A percentile compares a stretch with the other conserved stretches of the same genome.
phyloP scores from a whole-genome alignment of 2,113 vertebrate genomes.

The Trinectes maculatus region DNA sequence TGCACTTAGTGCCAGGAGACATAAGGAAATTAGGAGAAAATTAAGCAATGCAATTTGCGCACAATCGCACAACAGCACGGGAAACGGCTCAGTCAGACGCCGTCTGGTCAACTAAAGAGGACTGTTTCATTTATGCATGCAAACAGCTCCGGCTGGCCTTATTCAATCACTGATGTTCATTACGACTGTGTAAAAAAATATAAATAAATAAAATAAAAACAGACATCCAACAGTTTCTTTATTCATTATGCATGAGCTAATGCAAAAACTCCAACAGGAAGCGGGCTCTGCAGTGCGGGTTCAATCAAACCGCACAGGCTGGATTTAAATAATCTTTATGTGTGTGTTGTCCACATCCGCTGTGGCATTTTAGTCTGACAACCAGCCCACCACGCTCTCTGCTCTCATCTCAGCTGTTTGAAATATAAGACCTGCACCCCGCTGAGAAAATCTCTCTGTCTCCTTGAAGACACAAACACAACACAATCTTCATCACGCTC shows the following conservation, averaged over 20 bases:
- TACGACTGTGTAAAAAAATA: constrained; percentile 35
- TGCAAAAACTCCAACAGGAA: constrained; percentile 23
- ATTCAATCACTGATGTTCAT: constrained; percentile 60
- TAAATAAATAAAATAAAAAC: constrained; percentile 1
- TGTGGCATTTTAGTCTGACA: constrained; percentile 65
- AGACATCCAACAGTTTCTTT: constrained; percentile 47
- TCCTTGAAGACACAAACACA: constrained; percentile 4
- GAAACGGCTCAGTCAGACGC: constrained; percentile 46
- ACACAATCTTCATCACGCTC: neutral
- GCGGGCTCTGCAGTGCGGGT: constrained; percentile 11
- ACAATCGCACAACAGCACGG: constrained; percentile 61
- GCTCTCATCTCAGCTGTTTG: constrained; percentile 50
- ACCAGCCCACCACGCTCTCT: constrained; percentile 30
- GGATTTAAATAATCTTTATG: constrained; percentile 34
- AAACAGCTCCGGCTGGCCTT: constrained; percentile 49
- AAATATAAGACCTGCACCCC: constrained; percentile 37
- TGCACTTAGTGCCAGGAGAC: constrained; percentile 56
- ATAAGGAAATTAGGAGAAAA: constrained; percentile 67
- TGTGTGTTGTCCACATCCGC: constrained; percentile 6
- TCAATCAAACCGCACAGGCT: constrained; percentile 26
- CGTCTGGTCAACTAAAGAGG: constrained; percentile 53
- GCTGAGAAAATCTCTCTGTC: constrained; percentile 53
- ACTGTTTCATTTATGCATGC: constrained; percentile 54
- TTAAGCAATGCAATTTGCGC: constrained; percentile 75
- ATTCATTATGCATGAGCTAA: constrained; percentile 45